These are phyloP conservation scores for Muscicapa adusta DNA, from an alignment of 2,113 vertebrate species.

Conservation along the genomic window DNA sequence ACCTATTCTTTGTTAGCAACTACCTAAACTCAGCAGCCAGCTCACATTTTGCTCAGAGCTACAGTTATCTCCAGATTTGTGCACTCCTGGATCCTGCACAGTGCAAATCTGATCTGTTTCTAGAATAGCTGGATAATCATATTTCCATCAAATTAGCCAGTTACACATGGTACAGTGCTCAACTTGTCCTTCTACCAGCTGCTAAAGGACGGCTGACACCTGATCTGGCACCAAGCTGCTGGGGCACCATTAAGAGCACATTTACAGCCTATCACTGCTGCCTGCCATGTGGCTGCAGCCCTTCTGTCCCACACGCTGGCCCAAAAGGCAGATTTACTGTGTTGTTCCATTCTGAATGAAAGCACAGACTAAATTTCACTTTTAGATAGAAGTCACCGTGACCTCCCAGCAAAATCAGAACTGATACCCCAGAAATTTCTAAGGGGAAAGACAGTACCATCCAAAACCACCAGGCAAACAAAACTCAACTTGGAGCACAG, in stretches of 20 bases:
- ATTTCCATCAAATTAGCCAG: not conserved
- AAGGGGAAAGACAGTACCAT: not conserved
- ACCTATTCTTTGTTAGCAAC: not conserved
- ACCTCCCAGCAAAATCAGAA: not conserved
- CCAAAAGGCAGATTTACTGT: not conserved
- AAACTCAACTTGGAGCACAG: rapidly evolving
- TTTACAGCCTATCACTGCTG: not conserved
- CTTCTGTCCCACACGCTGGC: not conserved
- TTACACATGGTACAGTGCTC: not conserved
- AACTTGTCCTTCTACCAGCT: not conserved
- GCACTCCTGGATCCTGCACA: not conserved
- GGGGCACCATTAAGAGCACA: not conserved
- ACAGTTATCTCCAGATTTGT: not conserved
- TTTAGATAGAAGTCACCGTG: not conserved
- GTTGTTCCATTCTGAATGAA: not conserved
- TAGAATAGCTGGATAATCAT: not conserved
- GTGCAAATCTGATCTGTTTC: not conserved
- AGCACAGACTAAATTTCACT: not conserved
- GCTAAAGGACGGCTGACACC: not conserved
- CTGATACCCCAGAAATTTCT: not conserved
- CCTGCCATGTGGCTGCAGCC: not conserved
- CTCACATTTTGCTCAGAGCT: not conserved
- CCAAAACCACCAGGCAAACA: not conserved
- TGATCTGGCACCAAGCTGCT: not conserved
- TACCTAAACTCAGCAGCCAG: not conserved